Conservation (phyloP, 2,888 invertebrate genomes). For the Mylabris sibirica region DNA sequence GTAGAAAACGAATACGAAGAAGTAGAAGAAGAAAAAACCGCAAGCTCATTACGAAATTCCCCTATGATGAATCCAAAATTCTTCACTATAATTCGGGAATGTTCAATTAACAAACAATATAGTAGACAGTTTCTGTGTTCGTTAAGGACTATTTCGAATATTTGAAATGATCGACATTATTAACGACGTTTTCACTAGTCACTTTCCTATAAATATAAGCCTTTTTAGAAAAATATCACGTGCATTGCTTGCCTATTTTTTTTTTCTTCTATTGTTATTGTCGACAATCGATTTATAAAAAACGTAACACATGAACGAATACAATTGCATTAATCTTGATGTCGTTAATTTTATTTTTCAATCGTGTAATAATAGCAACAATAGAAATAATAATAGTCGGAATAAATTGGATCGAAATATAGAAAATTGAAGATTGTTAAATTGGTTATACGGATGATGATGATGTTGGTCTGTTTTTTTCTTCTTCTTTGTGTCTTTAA, state of each 20-base stretch:
- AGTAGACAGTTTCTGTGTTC: slow-evolving; percentile 38
- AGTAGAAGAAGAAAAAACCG: slow-evolving; percentile 16
- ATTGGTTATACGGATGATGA: neutral
- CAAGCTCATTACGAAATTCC: slow-evolving; percentile 48
- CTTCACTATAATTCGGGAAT: slow-evolving; percentile 37
- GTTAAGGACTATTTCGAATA: slow-evolving; percentile 43
- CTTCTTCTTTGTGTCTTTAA: neutral
- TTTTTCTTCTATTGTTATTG: neutral
- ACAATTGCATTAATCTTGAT: neutral
- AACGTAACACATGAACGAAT: neutral
- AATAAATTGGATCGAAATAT: slow-evolving; percentile 13
- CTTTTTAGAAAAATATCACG: slow-evolving; percentile 34
- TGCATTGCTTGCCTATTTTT: slow-evolving; percentile 26
- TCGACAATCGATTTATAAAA: neutral
- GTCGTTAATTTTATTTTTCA: neutral
- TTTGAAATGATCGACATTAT: slow-evolving; percentile 43
- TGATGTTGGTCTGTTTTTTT: neutral
- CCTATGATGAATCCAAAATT: slow-evolving; percentile 23
- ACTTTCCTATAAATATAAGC: slow-evolving; percentile 31
- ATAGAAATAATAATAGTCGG: neutral
- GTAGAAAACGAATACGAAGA: no score
- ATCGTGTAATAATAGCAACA: neutral
- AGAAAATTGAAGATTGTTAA: slow-evolving; percentile 5
- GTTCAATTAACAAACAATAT: slow-evolving; percentile 30
- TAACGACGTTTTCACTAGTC: slow-evolving; percentile 36